A percentile compares a stretch with the other conserved stretches of the same genome.
Evolutionary conservation across 1,140 invertebrate genomes (phyloP).

Genomic region (Drosophila melanica): DNA sequence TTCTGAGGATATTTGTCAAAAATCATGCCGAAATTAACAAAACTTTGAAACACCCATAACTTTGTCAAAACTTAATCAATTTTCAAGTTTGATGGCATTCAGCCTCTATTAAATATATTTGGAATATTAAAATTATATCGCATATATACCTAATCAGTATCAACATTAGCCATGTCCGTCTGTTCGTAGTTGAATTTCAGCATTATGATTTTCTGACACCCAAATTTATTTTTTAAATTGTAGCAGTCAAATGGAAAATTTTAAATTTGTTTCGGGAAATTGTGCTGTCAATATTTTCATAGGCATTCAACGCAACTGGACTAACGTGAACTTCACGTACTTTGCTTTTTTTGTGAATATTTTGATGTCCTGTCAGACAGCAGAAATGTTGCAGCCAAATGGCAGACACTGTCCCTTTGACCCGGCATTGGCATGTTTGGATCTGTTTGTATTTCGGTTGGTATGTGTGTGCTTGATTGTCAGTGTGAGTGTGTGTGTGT

Average conservation of each 20-base stretch:
- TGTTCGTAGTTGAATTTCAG: too few species aligned
- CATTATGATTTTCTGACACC: background rate
- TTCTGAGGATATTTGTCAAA: too few species aligned
- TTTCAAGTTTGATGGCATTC: too few species aligned
- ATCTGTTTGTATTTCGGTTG: background rate
- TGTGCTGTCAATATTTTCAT: conserved; percentile 11
- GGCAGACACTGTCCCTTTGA: background rate
- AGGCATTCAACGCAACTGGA: conserved; percentile 2
- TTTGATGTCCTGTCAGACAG: background rate
- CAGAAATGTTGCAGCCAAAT: background rate
- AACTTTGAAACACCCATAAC: too few species aligned
- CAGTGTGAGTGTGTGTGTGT: conserved; percentile 22
- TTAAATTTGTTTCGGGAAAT: background rate
- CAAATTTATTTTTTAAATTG: background rate
- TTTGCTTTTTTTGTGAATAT: background rate
- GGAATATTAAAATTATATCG: too few species aligned
- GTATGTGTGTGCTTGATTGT: conserved; percentile 24
- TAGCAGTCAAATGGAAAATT: background rate
- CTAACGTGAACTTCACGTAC: conserved; percentile 6
- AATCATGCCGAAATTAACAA: too few species aligned
- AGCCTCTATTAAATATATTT: too few species aligned
- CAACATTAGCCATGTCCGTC: too few species aligned
- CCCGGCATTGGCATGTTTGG: background rate
- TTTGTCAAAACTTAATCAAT: too few species aligned
- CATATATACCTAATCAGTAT: too few species aligned